Conservation (phyloP, 2,113 vertebrate genomes). For the Rhinichthys klamathensis region DNA sequence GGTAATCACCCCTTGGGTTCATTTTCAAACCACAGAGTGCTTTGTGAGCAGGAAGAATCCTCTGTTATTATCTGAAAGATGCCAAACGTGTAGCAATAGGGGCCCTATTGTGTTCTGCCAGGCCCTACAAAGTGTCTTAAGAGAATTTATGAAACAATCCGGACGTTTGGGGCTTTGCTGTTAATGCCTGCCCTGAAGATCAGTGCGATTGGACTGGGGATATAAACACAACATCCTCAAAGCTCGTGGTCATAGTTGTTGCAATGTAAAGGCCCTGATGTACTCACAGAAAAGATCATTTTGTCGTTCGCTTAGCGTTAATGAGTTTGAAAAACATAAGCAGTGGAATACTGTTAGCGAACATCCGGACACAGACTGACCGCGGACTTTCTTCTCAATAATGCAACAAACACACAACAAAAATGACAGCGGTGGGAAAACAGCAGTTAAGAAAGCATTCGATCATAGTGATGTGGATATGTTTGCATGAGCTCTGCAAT, state of each 20-base stretch:
- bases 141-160: conserved; percentile 60
- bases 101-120: conserved; percentile 70
- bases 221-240: conserved; percentile 58
- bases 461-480: neutral
- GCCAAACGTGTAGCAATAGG: conserved; percentile 70
- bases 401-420: neutral
- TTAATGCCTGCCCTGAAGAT: conserved; percentile 53
- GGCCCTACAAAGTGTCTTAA: conserved; percentile 65
- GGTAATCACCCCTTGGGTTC: conserved; percentile 68
- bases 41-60: conserved; percentile 39
- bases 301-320: neutral
- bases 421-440: neutral
- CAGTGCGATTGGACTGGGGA: conserved; percentile 53
- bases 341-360: neutral
- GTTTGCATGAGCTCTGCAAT: neutral
- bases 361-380: too few relatives aligned
- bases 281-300: neutral
- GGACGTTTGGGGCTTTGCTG: conserved; percentile 50
- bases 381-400: neutral
- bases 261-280: neutral
- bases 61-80: conserved; percentile 60
- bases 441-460: neutral
- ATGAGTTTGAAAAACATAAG: neutral
- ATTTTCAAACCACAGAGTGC: conserved; percentile 68
- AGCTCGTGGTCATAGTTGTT: neutral